Evolutionary conservation across 2,888 invertebrate genomes (phyloP).

Genomic region (Perizoma affinitatum): DNA sequence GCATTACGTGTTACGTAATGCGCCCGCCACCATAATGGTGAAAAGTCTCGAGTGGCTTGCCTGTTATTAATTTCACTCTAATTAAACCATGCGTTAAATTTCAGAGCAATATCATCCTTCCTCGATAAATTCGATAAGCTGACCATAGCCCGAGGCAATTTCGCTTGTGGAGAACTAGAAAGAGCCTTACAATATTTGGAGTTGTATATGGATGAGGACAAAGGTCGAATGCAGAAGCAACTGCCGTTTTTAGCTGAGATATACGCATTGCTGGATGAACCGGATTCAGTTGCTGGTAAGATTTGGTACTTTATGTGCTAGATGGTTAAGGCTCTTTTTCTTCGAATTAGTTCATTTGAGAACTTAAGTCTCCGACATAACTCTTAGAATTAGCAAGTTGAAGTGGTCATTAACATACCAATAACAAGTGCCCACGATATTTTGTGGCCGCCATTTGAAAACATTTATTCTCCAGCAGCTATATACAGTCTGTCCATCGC

Average conservation of each 20-base stretch:
- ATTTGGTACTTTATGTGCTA: not conserved
- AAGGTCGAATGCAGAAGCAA: conserved; percentile 82
- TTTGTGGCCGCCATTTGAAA: too few species aligned
- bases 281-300: conserved; percentile 93
- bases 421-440: too few species aligned
- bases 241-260: conserved; percentile 89
- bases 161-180: conserved; percentile 89
- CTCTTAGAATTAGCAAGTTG: too few species aligned
- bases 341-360: not conserved
- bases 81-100: conserved; percentile 21
- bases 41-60: too few species aligned
- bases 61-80: too few species aligned
- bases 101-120: conserved; percentile 69
- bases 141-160: conserved; percentile 88
- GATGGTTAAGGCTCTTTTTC: not conserved
- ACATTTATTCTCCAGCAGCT: too few species aligned
- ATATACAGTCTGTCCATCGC: too few species aligned
- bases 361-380: too few species aligned
- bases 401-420: too few species aligned
- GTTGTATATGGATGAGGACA: conserved; percentile 86
- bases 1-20: too few species aligned
- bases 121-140: conserved; percentile 85
- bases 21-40: too few species aligned
- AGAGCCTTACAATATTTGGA: conserved; percentile 91
- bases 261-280: conserved; percentile 94